Conservation (phyloP, 1,140 invertebrate species). For the Macrobrachium nipponense region DNA sequence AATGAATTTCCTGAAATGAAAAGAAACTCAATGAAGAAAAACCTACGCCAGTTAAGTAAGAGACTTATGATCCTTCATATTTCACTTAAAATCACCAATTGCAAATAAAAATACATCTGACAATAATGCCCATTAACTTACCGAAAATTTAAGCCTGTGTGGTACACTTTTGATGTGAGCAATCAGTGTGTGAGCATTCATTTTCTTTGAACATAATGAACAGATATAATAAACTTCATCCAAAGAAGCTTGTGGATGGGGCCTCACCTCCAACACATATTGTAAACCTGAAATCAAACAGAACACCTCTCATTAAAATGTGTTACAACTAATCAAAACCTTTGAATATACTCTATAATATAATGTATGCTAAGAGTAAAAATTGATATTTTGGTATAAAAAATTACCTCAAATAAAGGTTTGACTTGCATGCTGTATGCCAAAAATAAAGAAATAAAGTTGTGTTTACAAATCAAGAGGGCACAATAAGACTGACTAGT, state of each 20-base stretch:
- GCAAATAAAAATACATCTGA: too few relatives aligned
- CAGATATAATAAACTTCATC: constrained; percentile 48
- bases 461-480: too few relatives aligned
- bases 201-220: constrained; percentile 36
- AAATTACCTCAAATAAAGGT: background rate
- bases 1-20: constrained; percentile 37
- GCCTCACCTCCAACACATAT: constrained; percentile 49
- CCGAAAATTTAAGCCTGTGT: constrained; percentile 41
- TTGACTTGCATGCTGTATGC: too few relatives aligned
- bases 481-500: too few relatives aligned
- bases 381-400: background rate
- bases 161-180: constrained; percentile 46
- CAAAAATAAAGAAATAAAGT: too few relatives aligned
- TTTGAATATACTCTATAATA: background rate
- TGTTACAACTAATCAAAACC: background rate
- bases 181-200: constrained; percentile 36
- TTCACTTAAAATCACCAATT: too few relatives aligned
- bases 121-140: background rate
- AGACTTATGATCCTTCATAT: too few relatives aligned
- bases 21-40: background rate
- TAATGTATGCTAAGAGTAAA: background rate
- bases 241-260: constrained; percentile 23
- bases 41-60: too few relatives aligned
- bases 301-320: background rate
- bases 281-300: constrained; percentile 33